Conservation (phyloP, 1,140 invertebrate species). For the Drosophila setifemur region DNA sequence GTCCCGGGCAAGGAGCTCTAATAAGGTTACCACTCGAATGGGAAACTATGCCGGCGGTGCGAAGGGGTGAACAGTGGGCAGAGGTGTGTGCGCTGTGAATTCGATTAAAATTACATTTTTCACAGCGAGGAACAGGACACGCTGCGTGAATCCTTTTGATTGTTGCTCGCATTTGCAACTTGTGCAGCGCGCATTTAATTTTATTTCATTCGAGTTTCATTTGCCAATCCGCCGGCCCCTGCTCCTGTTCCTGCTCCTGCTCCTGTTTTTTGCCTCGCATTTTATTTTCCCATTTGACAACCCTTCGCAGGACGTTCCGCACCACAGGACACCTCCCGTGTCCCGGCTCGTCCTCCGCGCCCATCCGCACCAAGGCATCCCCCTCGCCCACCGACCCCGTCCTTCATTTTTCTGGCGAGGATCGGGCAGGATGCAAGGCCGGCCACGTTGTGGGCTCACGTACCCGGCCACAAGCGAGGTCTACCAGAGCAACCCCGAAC, state of each 20-base stretch:
- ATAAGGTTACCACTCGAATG: constrained; percentile 65
- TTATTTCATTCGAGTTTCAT: constrained; percentile 73
- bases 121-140: constrained; percentile 41
- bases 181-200: constrained; percentile 74
- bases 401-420: constrained; percentile 32
- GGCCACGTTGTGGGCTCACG: constrained; percentile 77
- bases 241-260: too few relatives aligned
- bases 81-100: constrained; percentile 55
- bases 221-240: constrained; percentile 49
- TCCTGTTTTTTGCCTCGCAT: background rate
- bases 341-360: too few relatives aligned
- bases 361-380: too few relatives aligned
- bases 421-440: constrained; percentile 71
- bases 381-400: too few relatives aligned
- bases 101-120: constrained; percentile 81
- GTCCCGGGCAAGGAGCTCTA: constrained; percentile 35
- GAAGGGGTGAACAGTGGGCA: background rate
- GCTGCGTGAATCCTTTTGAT: constrained; percentile 74
- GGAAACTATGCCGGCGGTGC: constrained; percentile 48
- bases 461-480: constrained; percentile 77
- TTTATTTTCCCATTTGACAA: constrained; percentile 30
- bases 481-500: constrained; percentile 74
- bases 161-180: constrained; percentile 72
- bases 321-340: constrained; percentile 63
- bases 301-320: constrained; percentile 59